A percentile compares a stretch with the other conserved stretches of the same genome.
Conservation (phyloP, 2,888 invertebrate genomes). For the Chalcis sispes region DNA sequence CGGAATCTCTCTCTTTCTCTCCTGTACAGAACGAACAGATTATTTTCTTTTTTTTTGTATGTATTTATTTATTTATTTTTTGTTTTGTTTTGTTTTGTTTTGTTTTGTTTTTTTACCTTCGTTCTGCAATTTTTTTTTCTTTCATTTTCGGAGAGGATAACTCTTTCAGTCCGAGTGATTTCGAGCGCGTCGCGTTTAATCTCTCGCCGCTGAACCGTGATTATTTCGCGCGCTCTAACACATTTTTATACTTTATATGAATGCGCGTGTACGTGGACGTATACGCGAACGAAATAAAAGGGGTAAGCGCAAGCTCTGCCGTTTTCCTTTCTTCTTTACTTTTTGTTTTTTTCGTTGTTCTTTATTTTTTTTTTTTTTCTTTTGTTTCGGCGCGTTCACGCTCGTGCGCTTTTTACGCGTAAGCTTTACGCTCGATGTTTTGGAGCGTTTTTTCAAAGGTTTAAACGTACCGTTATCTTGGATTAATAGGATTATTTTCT, state of each 20-base stretch:
- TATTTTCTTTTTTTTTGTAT: slow-evolving; percentile 17
- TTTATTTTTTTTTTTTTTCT: neutral
- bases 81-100: neutral
- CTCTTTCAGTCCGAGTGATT: slow-evolving; percentile 18
- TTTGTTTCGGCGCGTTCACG: no score
- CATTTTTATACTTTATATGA: neutral
- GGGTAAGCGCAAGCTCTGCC: no score
- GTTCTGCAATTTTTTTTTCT: slow-evolving; percentile 11
- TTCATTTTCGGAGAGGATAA: slow-evolving; percentile 3
- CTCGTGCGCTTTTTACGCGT: no score
- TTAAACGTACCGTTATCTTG: no score
- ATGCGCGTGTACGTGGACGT: neutral
- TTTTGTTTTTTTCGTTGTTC: neutral
- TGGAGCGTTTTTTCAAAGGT: no score
- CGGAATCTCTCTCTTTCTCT: neutral
- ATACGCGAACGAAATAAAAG: no score
- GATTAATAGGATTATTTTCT: no score
- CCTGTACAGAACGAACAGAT: slow-evolving; percentile 2
- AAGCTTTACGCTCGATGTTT: no score
- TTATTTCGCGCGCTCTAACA: slow-evolving; percentile 7
- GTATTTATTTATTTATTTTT: neutral
- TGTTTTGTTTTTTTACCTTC: neutral
- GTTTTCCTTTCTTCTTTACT: no score
- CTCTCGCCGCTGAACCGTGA: slow-evolving; percentile 15
- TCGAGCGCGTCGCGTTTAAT: slow-evolving; percentile 27